Evolutionary conservation across 2,113 vertebrate genomes (phyloP), one percentile per base, ranked within the genome.

Genomic region (Phasianus colchicus): DNA sequence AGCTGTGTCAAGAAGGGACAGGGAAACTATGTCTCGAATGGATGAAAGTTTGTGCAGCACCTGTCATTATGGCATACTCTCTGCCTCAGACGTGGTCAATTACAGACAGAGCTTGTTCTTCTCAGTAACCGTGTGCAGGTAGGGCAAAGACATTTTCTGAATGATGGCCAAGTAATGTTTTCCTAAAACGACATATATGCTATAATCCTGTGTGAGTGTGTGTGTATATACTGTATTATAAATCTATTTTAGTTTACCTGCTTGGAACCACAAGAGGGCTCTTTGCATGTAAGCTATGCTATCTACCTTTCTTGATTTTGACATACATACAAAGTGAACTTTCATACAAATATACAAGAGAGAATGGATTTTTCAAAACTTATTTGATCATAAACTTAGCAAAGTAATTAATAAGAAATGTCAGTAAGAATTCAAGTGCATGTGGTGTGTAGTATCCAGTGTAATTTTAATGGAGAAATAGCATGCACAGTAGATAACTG

Each of bases 241-340:
- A 73, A 48, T 57, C 18, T 55, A 14, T 47, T 67, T n/a, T 69
- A 66, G 34, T 52, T 93, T 95, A 74, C 92, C 87, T 84, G 43
- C 40, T 65, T 86, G 20, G 27, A 75, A 83, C 97, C 97, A 97
- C 97, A 95, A 98, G 97, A 97, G 97, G 98, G 97, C 97, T 93
- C 87, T 92, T 97, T 61, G 6, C 21, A 42, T 76, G 57, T 89
- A 75, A 94, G 45, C 86, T 84, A 20, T 78, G 75, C 74, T 24
- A 6, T 10, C 34, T 52, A 0, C 5, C 36, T 73, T 25, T 65
- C 5, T 58, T 16, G 38, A 30, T 65, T 45, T 74, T 61, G 19
- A 29, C 18, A 27, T 36, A 25, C 14, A 11, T 50, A 36, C 15
- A 8, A 40, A 40, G 25, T 29, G 61, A 40, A 19, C 38, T 29